These are phyloP conservation scores for Anoplopoma fimbria DNA, from an alignment of 2,113 vertebrate species.

Conservation along the genomic window DNA sequence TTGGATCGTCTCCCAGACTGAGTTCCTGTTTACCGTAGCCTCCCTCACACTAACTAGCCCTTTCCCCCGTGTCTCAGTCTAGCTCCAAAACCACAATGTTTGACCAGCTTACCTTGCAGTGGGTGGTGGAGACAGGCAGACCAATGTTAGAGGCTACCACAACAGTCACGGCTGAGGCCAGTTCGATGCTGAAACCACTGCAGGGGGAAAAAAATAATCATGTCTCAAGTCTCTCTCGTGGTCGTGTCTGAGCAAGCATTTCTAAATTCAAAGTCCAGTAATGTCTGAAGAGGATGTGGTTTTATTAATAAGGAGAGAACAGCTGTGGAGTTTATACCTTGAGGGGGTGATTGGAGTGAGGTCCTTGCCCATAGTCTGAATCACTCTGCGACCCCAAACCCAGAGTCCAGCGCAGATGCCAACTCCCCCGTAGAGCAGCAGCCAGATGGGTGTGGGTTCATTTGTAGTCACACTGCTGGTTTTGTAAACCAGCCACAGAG, in stretches of 20 bases:
- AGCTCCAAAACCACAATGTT: slow-evolving; percentile 49
- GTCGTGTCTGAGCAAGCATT: slow-evolving; percentile 1
- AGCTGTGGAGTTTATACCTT: slow-evolving; percentile 57
- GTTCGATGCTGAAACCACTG: slow-evolving; percentile 98
- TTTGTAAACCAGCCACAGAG: slow-evolving; percentile 91
- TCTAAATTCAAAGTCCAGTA: slow-evolving; percentile 26
- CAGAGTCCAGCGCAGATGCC: slow-evolving; percentile 97
- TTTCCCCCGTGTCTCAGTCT: slow-evolving; percentile 26
- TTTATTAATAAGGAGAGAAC: slow-evolving; percentile 28
- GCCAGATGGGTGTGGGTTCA: slow-evolving; percentile 90
- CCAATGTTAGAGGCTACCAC: slow-evolving; percentile 97
- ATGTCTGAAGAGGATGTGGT: slow-evolving; percentile 54
- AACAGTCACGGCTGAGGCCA: slow-evolving; percentile 96
- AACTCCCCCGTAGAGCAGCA: slow-evolving; percentile 92
- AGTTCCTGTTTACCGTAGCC: slow-evolving; percentile 46
- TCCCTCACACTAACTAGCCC: slow-evolving; percentile 24
- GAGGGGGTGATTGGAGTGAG: slow-evolving; percentile 96
- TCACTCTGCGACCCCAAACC: slow-evolving; percentile 98
- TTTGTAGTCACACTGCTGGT: slow-evolving; percentile 81
- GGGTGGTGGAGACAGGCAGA: slow-evolving; percentile 97
- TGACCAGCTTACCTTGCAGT: slow-evolving; percentile 92
- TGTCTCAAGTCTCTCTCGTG: slow-evolving; percentile 5
- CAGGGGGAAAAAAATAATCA: slow-evolving; percentile 30
- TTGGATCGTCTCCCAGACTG: slow-evolving; percentile 35
- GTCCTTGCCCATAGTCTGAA: slow-evolving; percentile 98